Evolutionary conservation across 1,140 invertebrate species (phyloP).

Genomic region (Branchinecta lindahli): DNA sequence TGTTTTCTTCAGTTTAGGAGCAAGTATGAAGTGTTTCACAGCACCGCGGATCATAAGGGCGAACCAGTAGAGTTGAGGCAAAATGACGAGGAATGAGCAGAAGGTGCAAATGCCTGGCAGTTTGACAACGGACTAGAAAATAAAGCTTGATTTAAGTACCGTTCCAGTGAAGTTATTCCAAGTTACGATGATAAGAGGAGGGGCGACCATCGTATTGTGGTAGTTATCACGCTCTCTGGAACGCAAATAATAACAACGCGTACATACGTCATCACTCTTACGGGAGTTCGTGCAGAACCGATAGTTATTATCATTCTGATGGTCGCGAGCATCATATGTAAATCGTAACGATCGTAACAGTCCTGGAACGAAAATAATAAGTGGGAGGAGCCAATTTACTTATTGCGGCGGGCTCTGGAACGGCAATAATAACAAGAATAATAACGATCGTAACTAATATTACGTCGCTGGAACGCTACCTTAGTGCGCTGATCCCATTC

Average conservation of each 20-base stretch:
- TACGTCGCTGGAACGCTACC: too few species aligned
- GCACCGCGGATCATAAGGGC: conserved; percentile 46
- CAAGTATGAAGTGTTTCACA: conserved; percentile 28
- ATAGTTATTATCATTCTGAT: background rate
- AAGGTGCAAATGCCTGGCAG: conserved; percentile 32
- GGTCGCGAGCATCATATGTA: too few species aligned
- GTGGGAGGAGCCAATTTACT: too few species aligned
- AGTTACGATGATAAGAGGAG: conserved; percentile 31
- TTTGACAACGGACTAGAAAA: conserved; percentile 19
- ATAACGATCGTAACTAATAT: too few species aligned
- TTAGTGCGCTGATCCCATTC: too few species aligned
- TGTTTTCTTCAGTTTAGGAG: background rate
- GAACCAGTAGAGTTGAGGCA: conserved; percentile 52
- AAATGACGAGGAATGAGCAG: conserved; percentile 41
- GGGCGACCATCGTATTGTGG: background rate
- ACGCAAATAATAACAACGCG: too few species aligned
- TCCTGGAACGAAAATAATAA: too few species aligned
- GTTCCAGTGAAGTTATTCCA: conserved; percentile 37
- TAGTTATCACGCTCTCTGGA: too few species aligned
- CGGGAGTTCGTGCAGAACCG: background rate
- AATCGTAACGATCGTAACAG: too few species aligned
- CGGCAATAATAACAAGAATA: too few species aligned
- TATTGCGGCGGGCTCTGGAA: too few species aligned
- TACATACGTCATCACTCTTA: background rate
- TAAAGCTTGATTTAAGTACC: conserved; percentile 33